Percentiles rank a stretch among this genome's conserved stretches.
Evolutionary conservation across 2,113 vertebrate species (phyloP).

Genomic region (Prunella himalayana): DNA sequence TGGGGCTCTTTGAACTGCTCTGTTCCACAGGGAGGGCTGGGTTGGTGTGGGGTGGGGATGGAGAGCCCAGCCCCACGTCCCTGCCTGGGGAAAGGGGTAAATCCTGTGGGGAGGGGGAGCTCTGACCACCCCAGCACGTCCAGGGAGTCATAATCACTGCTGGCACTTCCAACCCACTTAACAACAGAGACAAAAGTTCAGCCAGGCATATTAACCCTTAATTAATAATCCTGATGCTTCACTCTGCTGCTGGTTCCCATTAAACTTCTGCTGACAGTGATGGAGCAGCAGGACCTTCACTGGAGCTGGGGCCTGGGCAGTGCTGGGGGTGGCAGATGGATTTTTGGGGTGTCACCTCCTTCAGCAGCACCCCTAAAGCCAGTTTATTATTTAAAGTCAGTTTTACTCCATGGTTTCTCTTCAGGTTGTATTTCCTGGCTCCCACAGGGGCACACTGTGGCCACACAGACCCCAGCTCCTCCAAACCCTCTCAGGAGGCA

Average conservation of each 20-base stretch:
- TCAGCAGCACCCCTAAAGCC: not conserved
- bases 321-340: not conserved
- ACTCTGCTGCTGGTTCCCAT: not conserved
- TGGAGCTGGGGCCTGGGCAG: not conserved
- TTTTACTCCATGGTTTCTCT: not conserved
- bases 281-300: not conserved
- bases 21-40: not conserved
- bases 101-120: not conserved
- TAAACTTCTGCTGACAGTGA: not conserved
- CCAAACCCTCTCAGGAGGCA: not conserved
- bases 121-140: not conserved
- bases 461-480: not conserved
- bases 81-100: not conserved
- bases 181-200: not conserved
- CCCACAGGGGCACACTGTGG: fast-evolving
- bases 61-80: fast-evolving
- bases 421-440: not conserved
- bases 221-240: not conserved
- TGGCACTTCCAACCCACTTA: not conserved
- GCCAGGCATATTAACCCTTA: slow-evolving; percentile 7
- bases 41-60: not conserved
- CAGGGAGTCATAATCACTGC: not conserved
- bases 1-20: not conserved
- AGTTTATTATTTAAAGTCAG: too few relatives aligned
- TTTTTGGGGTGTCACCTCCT: not conserved